These are phyloP conservation scores for Entomobrya proxima DNA, from an alignment of 2,888 invertebrate genomes.

Conservation along the genomic window DNA sequence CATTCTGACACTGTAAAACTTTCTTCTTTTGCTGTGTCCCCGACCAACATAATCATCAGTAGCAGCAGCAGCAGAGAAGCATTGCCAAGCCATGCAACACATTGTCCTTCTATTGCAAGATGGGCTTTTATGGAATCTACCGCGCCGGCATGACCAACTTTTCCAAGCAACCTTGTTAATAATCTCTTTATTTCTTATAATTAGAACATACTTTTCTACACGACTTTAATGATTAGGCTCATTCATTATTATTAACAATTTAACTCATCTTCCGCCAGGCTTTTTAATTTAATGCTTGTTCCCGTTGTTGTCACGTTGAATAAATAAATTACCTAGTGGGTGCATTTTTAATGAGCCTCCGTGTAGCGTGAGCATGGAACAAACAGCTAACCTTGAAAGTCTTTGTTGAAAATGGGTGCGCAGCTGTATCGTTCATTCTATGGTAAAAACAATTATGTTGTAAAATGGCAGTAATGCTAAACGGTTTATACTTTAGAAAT, in stretches of 20 bases:
- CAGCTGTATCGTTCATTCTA: not conserved
- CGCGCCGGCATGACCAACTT: not conserved
- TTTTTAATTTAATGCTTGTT: not conserved
- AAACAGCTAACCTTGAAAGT: not conserved
- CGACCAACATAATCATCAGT: not conserved
- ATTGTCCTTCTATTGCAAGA: too few species aligned
- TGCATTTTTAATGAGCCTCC: conserved; percentile 11
- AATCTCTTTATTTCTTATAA: not conserved
- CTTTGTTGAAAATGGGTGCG: not conserved
- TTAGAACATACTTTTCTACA: conserved; percentile 7
- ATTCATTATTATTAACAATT: conserved; percentile 25
- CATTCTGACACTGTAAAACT: not conserved
- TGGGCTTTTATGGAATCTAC: not conserved
- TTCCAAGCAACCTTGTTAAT: not conserved
- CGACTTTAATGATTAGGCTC: not conserved
- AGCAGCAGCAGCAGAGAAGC: not conserved
- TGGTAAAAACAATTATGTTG: conserved; percentile 12
- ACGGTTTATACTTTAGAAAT: not conserved
- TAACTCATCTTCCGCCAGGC: not conserved
- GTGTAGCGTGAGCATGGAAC: too few species aligned
- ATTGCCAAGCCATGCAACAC: too few species aligned
- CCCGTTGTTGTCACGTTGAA: not conserved
- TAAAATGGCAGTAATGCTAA: not conserved
- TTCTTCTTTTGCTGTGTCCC: not conserved
- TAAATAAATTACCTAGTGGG: not conserved